These are phyloP conservation scores for Drosophila multiciliata DNA, from an alignment of 2,888 invertebrate species.

Conservation along the genomic window DNA sequence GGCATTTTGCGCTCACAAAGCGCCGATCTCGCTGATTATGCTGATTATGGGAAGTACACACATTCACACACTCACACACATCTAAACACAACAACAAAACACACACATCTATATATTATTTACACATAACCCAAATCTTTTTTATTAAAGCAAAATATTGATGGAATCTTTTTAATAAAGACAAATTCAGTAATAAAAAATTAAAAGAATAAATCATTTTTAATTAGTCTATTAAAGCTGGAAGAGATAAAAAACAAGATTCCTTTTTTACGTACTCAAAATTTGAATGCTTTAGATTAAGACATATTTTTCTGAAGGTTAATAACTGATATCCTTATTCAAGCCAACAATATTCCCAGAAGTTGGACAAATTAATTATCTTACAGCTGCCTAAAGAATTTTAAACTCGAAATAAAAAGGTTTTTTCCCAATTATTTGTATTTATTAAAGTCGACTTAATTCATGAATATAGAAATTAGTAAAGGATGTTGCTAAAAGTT, in stretches of 20 bases:
- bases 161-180: not conserved
- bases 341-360: not conserved
- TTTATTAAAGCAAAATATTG: not conserved
- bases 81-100: not conserved
- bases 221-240: not conserved
- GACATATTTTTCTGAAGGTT: not conserved
- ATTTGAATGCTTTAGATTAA: not conserved
- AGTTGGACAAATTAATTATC: not conserved
- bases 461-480: not conserved
- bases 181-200: not conserved
- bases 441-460: not conserved
- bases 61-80: slow-evolving; percentile 16
- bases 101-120: not conserved
- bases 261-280: not conserved
- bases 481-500: not conserved
- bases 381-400: not conserved
- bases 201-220: not conserved
- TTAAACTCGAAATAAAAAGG: not conserved
- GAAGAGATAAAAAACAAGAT: not conserved
- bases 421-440: not conserved
- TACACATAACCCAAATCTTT: not conserved
- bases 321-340: not conserved
- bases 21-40: slow-evolving; percentile 81
- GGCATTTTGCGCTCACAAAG: slow-evolving; percentile 73
- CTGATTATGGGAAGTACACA: slow-evolving; percentile 64